Evolutionary conservation across 2,797 vertebrate genomes (phyloP).

Genomic region (Hydrophis major): DNA sequence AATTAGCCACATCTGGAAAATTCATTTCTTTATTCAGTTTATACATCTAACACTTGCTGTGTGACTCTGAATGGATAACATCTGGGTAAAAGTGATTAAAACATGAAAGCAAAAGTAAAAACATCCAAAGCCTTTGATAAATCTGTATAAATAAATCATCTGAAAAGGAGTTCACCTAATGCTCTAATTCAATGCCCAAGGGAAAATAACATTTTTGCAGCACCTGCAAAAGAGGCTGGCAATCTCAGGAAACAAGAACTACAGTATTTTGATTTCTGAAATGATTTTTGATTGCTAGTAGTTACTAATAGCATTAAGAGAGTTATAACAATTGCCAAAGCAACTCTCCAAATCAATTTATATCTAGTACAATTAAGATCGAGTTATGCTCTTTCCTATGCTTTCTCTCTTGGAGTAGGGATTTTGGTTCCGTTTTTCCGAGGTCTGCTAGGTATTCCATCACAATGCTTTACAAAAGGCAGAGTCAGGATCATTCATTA

Average conservation of each 20-base stretch:
- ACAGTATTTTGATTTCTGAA: neutral
- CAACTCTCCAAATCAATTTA: neutral
- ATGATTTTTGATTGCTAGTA: neutral
- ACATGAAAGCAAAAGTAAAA: neutral
- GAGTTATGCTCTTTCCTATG: neutral
- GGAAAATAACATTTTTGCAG: neutral
- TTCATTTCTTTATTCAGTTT: neutral
- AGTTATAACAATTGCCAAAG: neutral
- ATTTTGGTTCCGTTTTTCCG: neutral
- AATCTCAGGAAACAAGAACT: neutral
- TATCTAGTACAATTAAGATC: neutral
- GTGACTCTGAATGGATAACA: neutral
- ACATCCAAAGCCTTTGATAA: neutral
- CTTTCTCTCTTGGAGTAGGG: neutral
- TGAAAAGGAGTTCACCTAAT: neutral
- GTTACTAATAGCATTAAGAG: neutral
- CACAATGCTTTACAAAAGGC: neutral
- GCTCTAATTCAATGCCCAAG: neutral
- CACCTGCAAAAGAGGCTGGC: neutral
- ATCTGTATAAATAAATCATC: neutral
- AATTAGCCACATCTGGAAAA: neutral
- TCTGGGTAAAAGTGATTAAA: neutral
- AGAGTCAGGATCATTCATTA: neutral
- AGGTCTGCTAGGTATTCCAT: neutral
- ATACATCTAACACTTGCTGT: neutral